Conservation (phyloP, 2,113 vertebrate genomes). For the Ramphastos sulfuratus region DNA sequence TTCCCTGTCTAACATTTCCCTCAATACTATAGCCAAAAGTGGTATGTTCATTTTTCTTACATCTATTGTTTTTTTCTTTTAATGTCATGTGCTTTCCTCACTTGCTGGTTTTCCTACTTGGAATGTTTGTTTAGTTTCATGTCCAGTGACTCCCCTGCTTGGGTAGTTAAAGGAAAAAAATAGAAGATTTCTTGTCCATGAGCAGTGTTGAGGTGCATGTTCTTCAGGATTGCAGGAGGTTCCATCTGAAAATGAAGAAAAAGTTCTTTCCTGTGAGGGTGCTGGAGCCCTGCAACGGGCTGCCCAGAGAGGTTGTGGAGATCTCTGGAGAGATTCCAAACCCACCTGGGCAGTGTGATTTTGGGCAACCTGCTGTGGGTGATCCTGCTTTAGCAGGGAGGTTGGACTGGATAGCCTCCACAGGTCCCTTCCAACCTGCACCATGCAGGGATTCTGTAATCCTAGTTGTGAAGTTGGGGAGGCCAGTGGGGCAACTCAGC, state of each 20-base stretch:
- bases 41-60: conserved; percentile 84
- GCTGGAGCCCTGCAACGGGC: too few relatives aligned
- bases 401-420: too few relatives aligned
- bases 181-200: neutral
- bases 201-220: neutral
- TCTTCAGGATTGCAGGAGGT: neutral
- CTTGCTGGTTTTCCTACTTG: neutral
- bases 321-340: too few relatives aligned
- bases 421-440: too few relatives aligned
- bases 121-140: neutral
- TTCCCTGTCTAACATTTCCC: conserved; percentile 89
- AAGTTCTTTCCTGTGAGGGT: too few relatives aligned
- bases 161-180: neutral
- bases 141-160: neutral
- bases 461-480: neutral
- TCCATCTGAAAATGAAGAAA: too few relatives aligned
- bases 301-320: too few relatives aligned
- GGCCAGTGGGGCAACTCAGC: neutral
- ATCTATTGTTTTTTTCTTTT: conserved; percentile 37
- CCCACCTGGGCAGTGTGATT: too few relatives aligned
- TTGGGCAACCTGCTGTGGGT: too few relatives aligned
- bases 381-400: too few relatives aligned
- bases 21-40: conserved; percentile 88
- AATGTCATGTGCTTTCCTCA: conserved; percentile 22
- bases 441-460: too few relatives aligned